Percentiles rank a stretch among this genome's conserved stretches.
Evolutionary conservation across 2,113 vertebrate genomes (phyloP).

Genomic region (Tautogolabrus adspersus): DNA sequence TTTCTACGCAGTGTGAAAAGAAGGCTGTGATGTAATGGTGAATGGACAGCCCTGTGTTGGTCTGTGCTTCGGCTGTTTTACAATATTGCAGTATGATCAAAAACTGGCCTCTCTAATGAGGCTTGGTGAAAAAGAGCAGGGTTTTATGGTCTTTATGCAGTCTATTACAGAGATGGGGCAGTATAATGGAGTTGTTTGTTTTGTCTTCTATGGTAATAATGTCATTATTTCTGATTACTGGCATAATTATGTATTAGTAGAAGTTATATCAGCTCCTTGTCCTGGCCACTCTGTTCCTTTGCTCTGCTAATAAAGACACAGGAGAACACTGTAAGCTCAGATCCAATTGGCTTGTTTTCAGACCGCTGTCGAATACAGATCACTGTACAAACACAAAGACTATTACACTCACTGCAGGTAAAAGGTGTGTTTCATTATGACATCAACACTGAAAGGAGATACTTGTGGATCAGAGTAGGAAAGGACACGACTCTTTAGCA

Average conservation of each 20-base stretch:
- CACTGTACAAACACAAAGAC: constrained; percentile 6
- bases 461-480: not conserved
- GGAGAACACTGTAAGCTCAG: constrained; percentile 5
- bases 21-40: too few relatives aligned
- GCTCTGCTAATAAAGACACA: constrained; percentile 23
- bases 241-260: constrained; percentile 14
- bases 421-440: constrained; percentile 7
- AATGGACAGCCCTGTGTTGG: too few relatives aligned
- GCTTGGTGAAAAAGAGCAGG: not conserved
- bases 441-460: not conserved
- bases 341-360: constrained; percentile 17
- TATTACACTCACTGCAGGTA: not conserved
- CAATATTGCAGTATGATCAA: not conserved
- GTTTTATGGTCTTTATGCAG: not conserved
- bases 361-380: not conserved
- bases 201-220: constrained; percentile 48
- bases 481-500: not conserved
- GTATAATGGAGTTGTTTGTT: constrained; percentile 7
- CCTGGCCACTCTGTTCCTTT: constrained; percentile 9
- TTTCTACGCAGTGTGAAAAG: too few relatives aligned
- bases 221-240: constrained; percentile 25
- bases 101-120: not conserved
- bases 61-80: too few relatives aligned
- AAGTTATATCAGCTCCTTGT: not conserved
- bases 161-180: constrained; percentile 12